A percentile compares a stretch with the other conserved stretches of the same genome.
Conservation (phyloP, 1,140 invertebrate species). For the Lethrus apterus region DNA sequence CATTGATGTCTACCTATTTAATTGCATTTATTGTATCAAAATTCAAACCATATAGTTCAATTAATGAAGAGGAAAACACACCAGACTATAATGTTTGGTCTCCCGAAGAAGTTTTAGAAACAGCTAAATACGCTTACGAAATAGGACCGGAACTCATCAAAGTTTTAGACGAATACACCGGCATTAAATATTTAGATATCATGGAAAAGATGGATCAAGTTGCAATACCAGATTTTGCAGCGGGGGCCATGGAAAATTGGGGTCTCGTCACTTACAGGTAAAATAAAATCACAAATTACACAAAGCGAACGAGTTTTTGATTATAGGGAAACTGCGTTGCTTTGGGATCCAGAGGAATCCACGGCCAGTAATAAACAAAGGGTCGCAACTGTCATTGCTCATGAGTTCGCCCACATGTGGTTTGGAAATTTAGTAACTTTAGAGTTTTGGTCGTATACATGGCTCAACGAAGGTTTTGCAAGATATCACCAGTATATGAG, state of each 20-base stretch:
- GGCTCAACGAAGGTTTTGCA: constrained; percentile 49
- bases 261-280: constrained; percentile 80
- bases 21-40: constrained; percentile 85
- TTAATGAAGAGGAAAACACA: constrained; percentile 55
- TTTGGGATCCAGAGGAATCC: constrained; percentile 46
- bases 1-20: constrained; percentile 81
- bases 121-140: constrained; percentile 52
- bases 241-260: constrained; percentile 87
- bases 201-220: constrained; percentile 50
- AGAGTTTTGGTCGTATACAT: constrained; percentile 45
- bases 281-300: background rate
- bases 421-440: constrained; percentile 63
- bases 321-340: constrained; percentile 51
- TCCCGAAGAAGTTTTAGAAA: constrained; percentile 54
- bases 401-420: constrained; percentile 63
- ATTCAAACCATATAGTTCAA: constrained; percentile 54
- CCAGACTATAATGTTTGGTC: constrained; percentile 71
- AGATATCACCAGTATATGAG: constrained; percentile 41
- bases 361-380: constrained; percentile 43
- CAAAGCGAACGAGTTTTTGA: background rate
- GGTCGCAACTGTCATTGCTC: constrained; percentile 48
- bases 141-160: constrained; percentile 42
- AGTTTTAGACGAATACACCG: constrained; percentile 42
- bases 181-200: constrained; percentile 38
- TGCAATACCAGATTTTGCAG: constrained; percentile 67